phyloP scores from a whole-genome alignment of 2,113 vertebrate genomes.

The Callithrix jacchus region DNA sequence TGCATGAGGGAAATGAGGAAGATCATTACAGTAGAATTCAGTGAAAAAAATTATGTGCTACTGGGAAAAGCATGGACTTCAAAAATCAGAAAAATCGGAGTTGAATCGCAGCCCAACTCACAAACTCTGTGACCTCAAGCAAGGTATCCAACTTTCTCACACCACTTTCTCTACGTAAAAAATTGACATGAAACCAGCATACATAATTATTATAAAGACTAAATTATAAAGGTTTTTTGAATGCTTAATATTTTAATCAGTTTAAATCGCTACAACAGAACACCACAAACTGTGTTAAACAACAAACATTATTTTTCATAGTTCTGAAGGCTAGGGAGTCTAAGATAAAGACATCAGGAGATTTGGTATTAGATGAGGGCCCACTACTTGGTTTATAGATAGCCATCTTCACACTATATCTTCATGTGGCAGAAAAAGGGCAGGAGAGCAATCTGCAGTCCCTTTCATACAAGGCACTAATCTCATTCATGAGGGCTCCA shows the following conservation, averaged over 20 bases:
- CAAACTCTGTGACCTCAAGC: background rate
- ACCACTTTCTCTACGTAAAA: background rate
- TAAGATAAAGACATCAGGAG: background rate
- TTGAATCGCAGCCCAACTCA: background rate
- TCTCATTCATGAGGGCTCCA: background rate
- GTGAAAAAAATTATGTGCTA: background rate
- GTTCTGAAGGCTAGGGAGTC: background rate
- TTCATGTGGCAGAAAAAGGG: background rate
- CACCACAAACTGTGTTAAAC: background rate
- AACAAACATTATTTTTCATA: background rate
- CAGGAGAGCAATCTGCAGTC: background rate
- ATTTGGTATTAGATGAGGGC: background rate
- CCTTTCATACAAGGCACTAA: background rate
- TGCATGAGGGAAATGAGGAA: background rate
- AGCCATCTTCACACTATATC: background rate
- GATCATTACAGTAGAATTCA: background rate
- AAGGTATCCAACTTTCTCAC: background rate
- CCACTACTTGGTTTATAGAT: background rate
- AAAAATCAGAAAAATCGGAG: background rate
- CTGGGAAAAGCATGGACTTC: background rate
- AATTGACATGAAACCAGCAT: background rate
- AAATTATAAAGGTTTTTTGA: background rate
- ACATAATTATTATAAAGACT: background rate
- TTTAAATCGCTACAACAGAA: background rate
- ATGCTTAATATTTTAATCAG: background rate